Conservation (phyloP, 2,797 vertebrate species). For the Thalassophryne amazonica region DNA sequence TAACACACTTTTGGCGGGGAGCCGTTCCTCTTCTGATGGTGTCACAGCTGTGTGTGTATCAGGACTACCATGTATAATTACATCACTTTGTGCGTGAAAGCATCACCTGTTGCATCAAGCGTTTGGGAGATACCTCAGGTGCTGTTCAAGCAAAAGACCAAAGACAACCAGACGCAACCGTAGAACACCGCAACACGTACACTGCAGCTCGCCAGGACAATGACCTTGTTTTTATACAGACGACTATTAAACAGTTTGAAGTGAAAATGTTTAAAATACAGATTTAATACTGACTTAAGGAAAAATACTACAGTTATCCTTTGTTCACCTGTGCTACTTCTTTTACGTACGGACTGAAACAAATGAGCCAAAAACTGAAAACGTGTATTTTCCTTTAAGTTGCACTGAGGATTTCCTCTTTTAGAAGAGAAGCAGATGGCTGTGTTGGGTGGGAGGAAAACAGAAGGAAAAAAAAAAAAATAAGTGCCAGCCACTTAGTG, state of each 20-base stretch:
- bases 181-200: slow-evolving; percentile 41
- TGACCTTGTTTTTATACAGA: slow-evolving; percentile 36
- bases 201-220: slow-evolving; percentile 44
- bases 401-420: slow-evolving; percentile 63
- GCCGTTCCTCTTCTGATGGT: slow-evolving; percentile 23
- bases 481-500: slow-evolving; percentile 68
- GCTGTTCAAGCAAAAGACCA: slow-evolving; percentile 17
- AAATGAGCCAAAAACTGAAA: slow-evolving; percentile 44
- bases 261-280: slow-evolving; percentile 72
- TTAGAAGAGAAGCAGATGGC: slow-evolving; percentile 74
- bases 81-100: slow-evolving; percentile 20
- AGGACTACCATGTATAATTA: slow-evolving; percentile 8
- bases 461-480: slow-evolving; percentile 21
- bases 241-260: slow-evolving; percentile 55
- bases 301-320: slow-evolving; percentile 36
- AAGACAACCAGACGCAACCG: slow-evolving; percentile 37
- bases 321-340: slow-evolving; percentile 19
- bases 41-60: slow-evolving; percentile 24
- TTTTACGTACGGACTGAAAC: slow-evolving; percentile 6
- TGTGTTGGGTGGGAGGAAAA: slow-evolving; percentile 41
- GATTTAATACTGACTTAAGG: slow-evolving; percentile 75
- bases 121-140: slow-evolving; percentile 20
- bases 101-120: slow-evolving; percentile 22
- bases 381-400: slow-evolving; percentile 58
- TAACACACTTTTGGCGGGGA: slow-evolving; percentile 38